A percentile compares a stretch with the other conserved stretches of the same genome.
phyloP scores from a whole-genome alignment of 2,888 invertebrate genomes.

The Lottia scabra region DNA sequence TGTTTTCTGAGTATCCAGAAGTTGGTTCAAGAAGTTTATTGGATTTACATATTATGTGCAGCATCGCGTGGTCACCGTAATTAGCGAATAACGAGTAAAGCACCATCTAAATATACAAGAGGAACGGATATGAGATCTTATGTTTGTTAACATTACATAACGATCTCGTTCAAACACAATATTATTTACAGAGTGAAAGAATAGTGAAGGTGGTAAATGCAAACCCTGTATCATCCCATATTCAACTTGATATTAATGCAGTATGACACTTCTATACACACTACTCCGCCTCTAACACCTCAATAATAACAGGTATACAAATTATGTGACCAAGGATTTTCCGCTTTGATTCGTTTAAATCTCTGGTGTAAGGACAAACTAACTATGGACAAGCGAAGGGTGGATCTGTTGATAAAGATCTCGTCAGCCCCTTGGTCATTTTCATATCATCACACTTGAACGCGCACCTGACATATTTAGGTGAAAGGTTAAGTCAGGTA shows the following conservation, averaged over 20 bases:
- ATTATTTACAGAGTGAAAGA: not conserved
- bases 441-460: conserved; percentile 1
- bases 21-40: no score
- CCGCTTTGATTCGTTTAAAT: not conserved
- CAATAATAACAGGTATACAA: not conserved
- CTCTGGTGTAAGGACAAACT: not conserved
- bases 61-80: no score
- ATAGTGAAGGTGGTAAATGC: not conserved
- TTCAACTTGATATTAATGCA: not conserved
- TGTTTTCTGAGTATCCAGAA: no score
- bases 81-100: not conserved
- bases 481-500: conserved; percentile 3
- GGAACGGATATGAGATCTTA: not conserved
- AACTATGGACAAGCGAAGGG: not conserved
- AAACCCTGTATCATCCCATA: not conserved
- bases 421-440: not conserved
- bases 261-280: not conserved
- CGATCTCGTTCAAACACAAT: not conserved
- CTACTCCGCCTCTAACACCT: conserved; percentile 1
- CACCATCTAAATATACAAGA: not conserved
- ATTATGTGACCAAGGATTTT: not conserved
- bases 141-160: not conserved
- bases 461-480: not conserved
- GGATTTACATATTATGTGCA: no score
- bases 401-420: not conserved